Conservation (phyloP, 1,140 invertebrate genomes). For the Diorhabda elongata region DNA sequence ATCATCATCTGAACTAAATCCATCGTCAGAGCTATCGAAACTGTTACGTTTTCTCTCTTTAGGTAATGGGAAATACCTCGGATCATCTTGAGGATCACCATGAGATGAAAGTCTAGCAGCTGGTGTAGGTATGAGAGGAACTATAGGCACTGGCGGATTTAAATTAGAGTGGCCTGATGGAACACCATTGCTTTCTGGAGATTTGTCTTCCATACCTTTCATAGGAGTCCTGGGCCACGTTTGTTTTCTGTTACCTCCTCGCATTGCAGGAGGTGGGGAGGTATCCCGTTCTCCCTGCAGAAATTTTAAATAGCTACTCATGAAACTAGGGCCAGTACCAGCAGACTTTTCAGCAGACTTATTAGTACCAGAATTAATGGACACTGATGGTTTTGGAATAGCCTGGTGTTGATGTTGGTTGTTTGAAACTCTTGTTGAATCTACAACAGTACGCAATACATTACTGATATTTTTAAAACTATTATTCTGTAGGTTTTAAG, state of each 20-base stretch:
- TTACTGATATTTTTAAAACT: too few species aligned
- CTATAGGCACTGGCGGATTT: slow-evolving; percentile 14
- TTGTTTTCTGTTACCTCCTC: slow-evolving; percentile 60
- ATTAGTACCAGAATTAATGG: slow-evolving; percentile 34
- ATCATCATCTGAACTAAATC: slow-evolving; percentile 61
- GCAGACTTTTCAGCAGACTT: slow-evolving; percentile 51
- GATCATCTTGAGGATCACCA: slow-evolving; percentile 59
- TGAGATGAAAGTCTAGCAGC: slow-evolving; percentile 35
- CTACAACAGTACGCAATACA: slow-evolving; percentile 19
- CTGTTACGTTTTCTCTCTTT: slow-evolving; percentile 64
- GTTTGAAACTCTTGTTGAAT: slow-evolving; percentile 35
- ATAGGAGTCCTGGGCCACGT: slow-evolving; percentile 53
- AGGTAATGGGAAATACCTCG: slow-evolving; percentile 63
- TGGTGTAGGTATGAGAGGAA: slow-evolving; percentile 29
- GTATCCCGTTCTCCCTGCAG: slow-evolving; percentile 75
- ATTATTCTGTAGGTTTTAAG: too few species aligned
- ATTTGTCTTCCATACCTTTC: slow-evolving; percentile 22
- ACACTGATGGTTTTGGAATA: slow-evolving; percentile 15
- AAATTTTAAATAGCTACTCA: slow-evolving; percentile 81
- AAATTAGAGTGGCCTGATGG: neutral
- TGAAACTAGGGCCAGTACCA: slow-evolving; percentile 69
- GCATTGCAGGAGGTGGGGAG: slow-evolving; percentile 65
- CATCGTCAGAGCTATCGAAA: slow-evolving; percentile 64
- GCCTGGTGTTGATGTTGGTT: slow-evolving; percentile 28
- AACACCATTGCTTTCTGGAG: slow-evolving; percentile 37